A percentile compares a stretch with the other conserved stretches of the same genome.
phyloP scores from a whole-genome alignment of 2,113 vertebrate genomes.

The Mugil cephalus region DNA sequence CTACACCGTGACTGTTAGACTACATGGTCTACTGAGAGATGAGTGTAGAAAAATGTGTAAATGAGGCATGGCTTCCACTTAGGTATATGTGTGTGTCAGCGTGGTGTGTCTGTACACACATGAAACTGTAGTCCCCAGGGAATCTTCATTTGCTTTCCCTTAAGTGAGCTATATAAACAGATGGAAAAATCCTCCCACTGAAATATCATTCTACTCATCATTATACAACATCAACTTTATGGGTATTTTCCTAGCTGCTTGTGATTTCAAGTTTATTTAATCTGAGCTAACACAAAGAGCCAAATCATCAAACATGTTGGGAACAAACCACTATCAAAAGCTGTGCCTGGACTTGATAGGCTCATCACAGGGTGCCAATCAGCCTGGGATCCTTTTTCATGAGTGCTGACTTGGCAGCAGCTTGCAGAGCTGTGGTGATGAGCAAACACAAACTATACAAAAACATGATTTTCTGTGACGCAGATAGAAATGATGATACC shows the following conservation, averaged over 20 bases:
- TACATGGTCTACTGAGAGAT: conserved; percentile 9
- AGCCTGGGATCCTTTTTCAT: conserved; percentile 55
- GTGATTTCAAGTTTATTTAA: conserved; percentile 75
- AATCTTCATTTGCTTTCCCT: conserved; percentile 20
- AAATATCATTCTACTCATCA: conserved; percentile 58
- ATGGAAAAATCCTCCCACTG: conserved; percentile 62
- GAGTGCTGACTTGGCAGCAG: conserved; percentile 48
- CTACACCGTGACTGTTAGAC: background rate
- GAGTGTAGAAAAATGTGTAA: conserved; percentile 18
- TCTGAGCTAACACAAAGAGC: conserved; percentile 49
- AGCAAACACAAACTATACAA: conserved; percentile 33
- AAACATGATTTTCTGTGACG: conserved; percentile 8
- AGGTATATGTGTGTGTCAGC: background rate
- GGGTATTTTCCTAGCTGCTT: conserved; percentile 57
- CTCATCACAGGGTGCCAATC: conserved; percentile 36
- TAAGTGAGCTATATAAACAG: conserved; percentile 69
- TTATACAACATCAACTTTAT: conserved; percentile 60
- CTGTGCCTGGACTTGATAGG: conserved; percentile 64
- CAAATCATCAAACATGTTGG: conserved; percentile 60
- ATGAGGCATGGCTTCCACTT: conserved; percentile 23
- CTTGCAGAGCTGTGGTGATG: conserved; percentile 1
- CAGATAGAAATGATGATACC: background rate
- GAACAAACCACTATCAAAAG: conserved; percentile 52
- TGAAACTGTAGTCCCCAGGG: conserved; percentile 31
- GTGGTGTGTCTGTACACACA: conserved; percentile 14